Conservation (phyloP, 2,797 vertebrate species). For the Cyclura pinguis region DNA sequence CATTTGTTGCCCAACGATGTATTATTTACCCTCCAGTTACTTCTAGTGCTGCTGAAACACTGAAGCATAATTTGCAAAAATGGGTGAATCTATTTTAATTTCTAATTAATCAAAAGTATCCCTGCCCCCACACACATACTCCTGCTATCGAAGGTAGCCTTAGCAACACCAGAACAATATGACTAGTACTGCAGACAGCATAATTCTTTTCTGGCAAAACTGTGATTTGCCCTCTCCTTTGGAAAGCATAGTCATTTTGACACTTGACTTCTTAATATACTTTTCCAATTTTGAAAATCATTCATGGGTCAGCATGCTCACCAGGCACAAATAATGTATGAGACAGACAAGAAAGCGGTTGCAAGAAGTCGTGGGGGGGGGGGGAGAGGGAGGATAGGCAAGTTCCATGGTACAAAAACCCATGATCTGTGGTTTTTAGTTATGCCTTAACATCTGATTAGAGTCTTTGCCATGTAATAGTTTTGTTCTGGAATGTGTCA, state of each 20-base stretch:
- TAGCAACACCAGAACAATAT: background rate
- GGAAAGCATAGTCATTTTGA: background rate
- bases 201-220: slow-evolving; percentile 28
- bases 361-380: too few relatives aligned
- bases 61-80: background rate
- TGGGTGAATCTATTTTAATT: background rate
- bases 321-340: background rate
- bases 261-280: background rate
- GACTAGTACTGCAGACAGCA: background rate
- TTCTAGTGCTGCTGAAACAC: too few relatives aligned
- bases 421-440: background rate
- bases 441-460: background rate
- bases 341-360: background rate
- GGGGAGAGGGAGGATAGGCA: background rate
- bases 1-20: too few relatives aligned
- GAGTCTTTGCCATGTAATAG: background rate
- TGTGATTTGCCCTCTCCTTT: slow-evolving; percentile 27
- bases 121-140: background rate
- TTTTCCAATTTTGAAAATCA: slow-evolving; percentile 10
- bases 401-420: background rate
- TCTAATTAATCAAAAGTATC: slow-evolving; percentile 8
- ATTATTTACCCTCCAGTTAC: background rate
- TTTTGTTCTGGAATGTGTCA: background rate
- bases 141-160: slow-evolving; percentile 10
- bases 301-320: slow-evolving; percentile 9